phyloP scores from a whole-genome alignment of 2,888 invertebrate genomes.

The Allolobophora icterica region DNA sequence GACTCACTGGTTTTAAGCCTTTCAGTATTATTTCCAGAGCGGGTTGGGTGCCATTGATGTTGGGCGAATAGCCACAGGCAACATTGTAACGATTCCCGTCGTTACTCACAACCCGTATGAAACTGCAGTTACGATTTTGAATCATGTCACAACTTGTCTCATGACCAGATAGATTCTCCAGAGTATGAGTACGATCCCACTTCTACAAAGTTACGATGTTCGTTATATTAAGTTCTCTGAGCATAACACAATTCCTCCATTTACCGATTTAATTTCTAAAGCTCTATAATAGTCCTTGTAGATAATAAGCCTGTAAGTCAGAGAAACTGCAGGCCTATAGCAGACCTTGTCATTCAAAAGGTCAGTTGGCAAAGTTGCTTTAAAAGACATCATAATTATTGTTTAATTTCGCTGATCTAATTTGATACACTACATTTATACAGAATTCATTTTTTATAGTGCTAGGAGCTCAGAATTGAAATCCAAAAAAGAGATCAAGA shows the following conservation, averaged over 20 bases:
- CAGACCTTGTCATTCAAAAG: too few relatives aligned
- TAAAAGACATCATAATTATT: too few relatives aligned
- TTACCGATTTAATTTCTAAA: not conserved
- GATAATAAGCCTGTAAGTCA: not conserved
- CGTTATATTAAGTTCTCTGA: not conserved
- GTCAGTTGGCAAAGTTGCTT: too few relatives aligned
- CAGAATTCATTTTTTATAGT: too few relatives aligned
- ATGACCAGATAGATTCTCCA: constrained; percentile 48
- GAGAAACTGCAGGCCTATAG: too few relatives aligned
- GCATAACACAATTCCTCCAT: not conserved
- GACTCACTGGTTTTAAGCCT: constrained; percentile 38
- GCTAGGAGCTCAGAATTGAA: too few relatives aligned
- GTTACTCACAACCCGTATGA: too few relatives aligned
- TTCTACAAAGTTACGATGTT: constrained; percentile 32
- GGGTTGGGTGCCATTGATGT: constrained; percentile 39
- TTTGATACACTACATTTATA: too few relatives aligned
- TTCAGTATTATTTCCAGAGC: constrained; percentile 40
- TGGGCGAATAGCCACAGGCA: constrained; percentile 36
- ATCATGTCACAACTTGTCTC: constrained; percentile 46
- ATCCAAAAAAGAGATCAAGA: too few relatives aligned
- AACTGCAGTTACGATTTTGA: too few relatives aligned
- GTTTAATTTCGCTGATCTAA: too few relatives aligned
- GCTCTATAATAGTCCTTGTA: not conserved
- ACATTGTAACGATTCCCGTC: too few relatives aligned
- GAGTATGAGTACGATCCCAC: constrained; percentile 46